Evolutionary conservation across 2,113 vertebrate genomes (phyloP).

Genomic region (Phainopepla nitens): DNA sequence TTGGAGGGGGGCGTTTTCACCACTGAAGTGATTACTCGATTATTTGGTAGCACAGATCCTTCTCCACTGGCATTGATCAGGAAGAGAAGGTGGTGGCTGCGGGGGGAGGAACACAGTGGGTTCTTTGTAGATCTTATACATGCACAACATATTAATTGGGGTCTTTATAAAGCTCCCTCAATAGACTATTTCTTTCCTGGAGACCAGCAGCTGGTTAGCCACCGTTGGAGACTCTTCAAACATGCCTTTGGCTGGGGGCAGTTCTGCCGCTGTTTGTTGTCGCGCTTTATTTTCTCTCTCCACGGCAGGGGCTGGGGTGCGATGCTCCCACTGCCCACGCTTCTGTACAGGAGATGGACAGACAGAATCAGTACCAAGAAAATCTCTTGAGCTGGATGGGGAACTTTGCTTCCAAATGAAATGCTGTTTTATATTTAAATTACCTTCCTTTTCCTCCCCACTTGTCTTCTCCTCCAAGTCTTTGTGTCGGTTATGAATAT

Average conservation of each 20-base stretch:
- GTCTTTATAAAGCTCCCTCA: slow-evolving; percentile 73
- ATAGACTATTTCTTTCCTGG: slow-evolving; percentile 73
- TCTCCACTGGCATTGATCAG: slow-evolving; percentile 55
- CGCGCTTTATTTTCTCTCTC: slow-evolving; percentile 50
- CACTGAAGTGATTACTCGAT: slow-evolving; percentile 75
- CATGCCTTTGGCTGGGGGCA: slow-evolving; percentile 66
- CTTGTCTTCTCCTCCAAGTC: slow-evolving; percentile 65
- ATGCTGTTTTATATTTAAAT: slow-evolving; percentile 72
- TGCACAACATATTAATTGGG: slow-evolving; percentile 75
- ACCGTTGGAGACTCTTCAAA: slow-evolving; percentile 70
- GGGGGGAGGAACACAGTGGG: slow-evolving; percentile 71
- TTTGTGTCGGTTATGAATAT: slow-evolving; percentile 84
- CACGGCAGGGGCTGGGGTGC: not conserved
- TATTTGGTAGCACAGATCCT: slow-evolving; percentile 74
- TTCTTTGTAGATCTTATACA: slow-evolving; percentile 77
- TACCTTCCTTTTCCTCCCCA: slow-evolving; percentile 64
- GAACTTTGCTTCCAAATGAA: slow-evolving; percentile 67
- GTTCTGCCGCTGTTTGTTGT: slow-evolving; percentile 44
- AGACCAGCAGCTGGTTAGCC: slow-evolving; percentile 74
- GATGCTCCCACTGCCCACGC: not conserved
- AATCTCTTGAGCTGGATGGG: not conserved
- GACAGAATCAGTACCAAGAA: slow-evolving; percentile 4
- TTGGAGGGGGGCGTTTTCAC: slow-evolving; percentile 61
- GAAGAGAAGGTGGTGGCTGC: slow-evolving; percentile 57
- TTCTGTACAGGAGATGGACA: not conserved